Base-by-base conservation (phyloP, 2,888 invertebrate genomes). In the Rhagophthalmus giganteus region DNA sequence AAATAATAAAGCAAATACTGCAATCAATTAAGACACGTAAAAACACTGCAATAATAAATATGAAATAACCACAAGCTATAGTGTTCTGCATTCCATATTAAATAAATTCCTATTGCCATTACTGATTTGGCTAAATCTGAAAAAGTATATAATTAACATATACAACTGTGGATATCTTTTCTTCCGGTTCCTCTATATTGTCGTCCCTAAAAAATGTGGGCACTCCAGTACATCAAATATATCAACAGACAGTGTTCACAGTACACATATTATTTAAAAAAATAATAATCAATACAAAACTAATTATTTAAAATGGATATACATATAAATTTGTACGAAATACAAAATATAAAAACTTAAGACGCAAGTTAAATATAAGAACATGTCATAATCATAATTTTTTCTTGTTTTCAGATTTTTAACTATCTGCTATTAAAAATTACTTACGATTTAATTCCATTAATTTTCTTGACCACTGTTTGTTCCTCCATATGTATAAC, bases 401-500 rank as follows among this genome's bases (percentile, higher is more conserved):
- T n/a, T n/a, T n/a, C n/a, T n/a, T n/a, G n/a, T n/a, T n/a, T n/a
- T n/a, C n/a, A n/a, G n/a, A n/a, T n/a, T n/a, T n/a, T n/a, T n/a
- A n/a, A n/a, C n/a, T n/a, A n/a, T n/a, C n/a, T n/a, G n/a, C n/a
- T n/a, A 14, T 20, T 2, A n/a, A 4, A n/a, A 35, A 24, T 11
- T 51, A 55, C 55, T 55, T 47, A 51, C 46, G 25, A 20, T 31
- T 50, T 30, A 46, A 27, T 15, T 13, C 24, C 13, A 38, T 51
- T 50, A 55, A 37, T 57, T 60, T 26, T 58, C 60, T 40, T 58
- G 58, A 33, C 50, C 46, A 33, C 57, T 49, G 25, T 52, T 45
- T 20, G 48, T 42, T 32, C 15, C 71, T n/a, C 74, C 75, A 54
- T 76, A 75, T 28, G 72, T 73, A 53, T 77, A 77, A 11, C 71